Evolutionary conservation across 2,888 invertebrate species (phyloP).

Genomic region (Dascillus cervinus): DNA sequence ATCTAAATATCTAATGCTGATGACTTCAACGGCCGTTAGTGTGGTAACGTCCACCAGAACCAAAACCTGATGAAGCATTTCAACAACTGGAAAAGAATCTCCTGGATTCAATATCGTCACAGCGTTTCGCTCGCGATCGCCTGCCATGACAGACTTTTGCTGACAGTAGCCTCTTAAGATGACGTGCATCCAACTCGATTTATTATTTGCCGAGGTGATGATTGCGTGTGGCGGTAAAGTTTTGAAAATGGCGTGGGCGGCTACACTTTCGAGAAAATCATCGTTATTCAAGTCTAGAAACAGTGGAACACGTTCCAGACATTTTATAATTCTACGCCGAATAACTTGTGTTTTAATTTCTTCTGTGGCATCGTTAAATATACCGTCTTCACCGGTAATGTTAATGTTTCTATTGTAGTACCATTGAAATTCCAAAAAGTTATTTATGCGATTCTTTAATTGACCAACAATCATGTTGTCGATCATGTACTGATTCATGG

Average conservation of each 20-base stretch:
- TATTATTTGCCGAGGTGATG: slow-evolving; percentile 3
- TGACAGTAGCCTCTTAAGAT: slow-evolving; percentile 17
- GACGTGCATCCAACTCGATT: slow-evolving; percentile 8
- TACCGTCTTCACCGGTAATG: slow-evolving; percentile 9
- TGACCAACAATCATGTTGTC: slow-evolving; percentile 44
- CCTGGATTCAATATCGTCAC: slow-evolving; percentile 13
- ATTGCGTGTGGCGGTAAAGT: slow-evolving; percentile 12
- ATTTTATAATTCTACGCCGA: slow-evolving; percentile 8
- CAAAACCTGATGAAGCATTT: slow-evolving; percentile 13
- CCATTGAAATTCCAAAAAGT: slow-evolving; percentile 47
- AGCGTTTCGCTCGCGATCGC: slow-evolving; percentile 11
- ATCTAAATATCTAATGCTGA: slow-evolving; percentile 10
- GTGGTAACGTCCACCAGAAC: slow-evolving; percentile 10
- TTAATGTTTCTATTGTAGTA: slow-evolving; percentile 43
- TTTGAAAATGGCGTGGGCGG: slow-evolving; percentile 6
- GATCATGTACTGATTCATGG: slow-evolving; percentile 46
- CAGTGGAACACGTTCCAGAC: slow-evolving; percentile 11
- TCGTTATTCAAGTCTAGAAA: slow-evolving; percentile 9
- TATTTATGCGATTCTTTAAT: slow-evolving; percentile 43
- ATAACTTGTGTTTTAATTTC: slow-evolving; percentile 14
- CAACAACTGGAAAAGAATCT: slow-evolving; percentile 15
- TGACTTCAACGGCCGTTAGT: slow-evolving; percentile 16
- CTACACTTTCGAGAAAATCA: slow-evolving; percentile 2
- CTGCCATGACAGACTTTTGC: slow-evolving; percentile 12
- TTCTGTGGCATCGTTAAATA: slow-evolving; percentile 12